Base-by-base conservation (phyloP, 2,797 vertebrate genomes). In the Smutsia gigantea region DNA sequence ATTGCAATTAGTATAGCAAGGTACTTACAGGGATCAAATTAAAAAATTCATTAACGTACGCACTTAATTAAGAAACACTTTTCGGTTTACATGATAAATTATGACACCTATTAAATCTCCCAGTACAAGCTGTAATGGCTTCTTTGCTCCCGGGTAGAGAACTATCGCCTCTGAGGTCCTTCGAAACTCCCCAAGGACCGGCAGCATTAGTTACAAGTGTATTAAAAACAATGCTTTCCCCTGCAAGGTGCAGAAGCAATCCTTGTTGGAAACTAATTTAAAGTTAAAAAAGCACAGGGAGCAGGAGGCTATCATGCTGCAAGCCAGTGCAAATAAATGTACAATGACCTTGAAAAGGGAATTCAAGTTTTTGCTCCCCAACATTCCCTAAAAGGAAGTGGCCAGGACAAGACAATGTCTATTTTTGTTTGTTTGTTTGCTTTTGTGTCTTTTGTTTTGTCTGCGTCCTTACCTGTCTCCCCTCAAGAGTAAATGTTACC, bases 21-120 rank as follows among this genome's bases (percentile, higher is more conserved):
- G 99, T 99, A 99, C 99, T 99, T 99, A 99, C 99, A 99, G 99
- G 99, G 99, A 99, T 99, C 99, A 99, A 99, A 99, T 99, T 99
- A 99, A 99, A 99, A 99, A 99, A 99, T 99, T 99, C 99, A 99
- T 99, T 99, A 99, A 99, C 98, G 99, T 98, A 99, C 99, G 98
- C 99, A 99, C 99, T 99, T 99, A 99, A 99, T 99, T 99, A 99
- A 99, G 99, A 99, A 99, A 99, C 99, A 99, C 99, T 99, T 99
- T 99, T 99, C 98, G 97, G 99, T 99, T 99, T 99, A 99, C 99
- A 99, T 99, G 99, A 99, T 99, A 99, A 99, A 99, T 99, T 99
- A 99, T 99, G 99, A 99, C 99, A 99, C 99, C 99, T 99, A 99
- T 99, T 99, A 99, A 99, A 99, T 99, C 99, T 99, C 99, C 99